Conservation (phyloP, 2,113 vertebrate species). For the Prochilodus magdalenae region DNA sequence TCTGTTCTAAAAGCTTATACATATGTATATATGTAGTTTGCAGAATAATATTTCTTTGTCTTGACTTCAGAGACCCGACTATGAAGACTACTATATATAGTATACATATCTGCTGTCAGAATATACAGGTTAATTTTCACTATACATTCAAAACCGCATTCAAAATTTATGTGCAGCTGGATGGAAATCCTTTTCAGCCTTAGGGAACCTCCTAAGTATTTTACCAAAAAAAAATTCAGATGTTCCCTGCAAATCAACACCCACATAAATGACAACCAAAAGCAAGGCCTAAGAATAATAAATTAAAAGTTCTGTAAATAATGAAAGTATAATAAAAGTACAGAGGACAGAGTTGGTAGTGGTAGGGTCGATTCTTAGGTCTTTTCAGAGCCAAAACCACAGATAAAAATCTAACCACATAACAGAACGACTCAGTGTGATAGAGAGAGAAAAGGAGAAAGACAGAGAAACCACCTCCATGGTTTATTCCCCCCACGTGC, state of each 20-base stretch:
- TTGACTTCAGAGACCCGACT: no score
- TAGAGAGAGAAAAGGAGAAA: conserved; percentile 35
- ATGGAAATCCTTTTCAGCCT: conserved; percentile 17
- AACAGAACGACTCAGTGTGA: conserved; percentile 70
- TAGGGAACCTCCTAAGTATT: conserved; percentile 2
- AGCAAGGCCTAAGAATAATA: conserved; percentile 45
- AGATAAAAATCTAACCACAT: conserved; percentile 77
- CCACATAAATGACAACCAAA: conserved; percentile 43
- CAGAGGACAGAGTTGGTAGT: conserved; percentile 28
- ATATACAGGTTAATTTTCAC: no score
- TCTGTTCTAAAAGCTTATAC: no score
- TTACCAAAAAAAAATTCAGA: conserved; percentile 17
- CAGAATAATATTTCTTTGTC: no score
- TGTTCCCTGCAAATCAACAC: conserved; percentile 34
- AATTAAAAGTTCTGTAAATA: conserved; percentile 59
- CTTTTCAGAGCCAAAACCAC: conserved; percentile 70
- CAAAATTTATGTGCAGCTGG: not conserved
- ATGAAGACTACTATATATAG: no score
- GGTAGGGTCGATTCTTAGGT: not conserved
- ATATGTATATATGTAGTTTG: no score
- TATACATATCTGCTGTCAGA: no score
- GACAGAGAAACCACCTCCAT: conserved; percentile 17
- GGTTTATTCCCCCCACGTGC: conserved; percentile 19
- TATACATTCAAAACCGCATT: no score
- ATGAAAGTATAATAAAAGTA: conserved; percentile 55